Base-by-base conservation (phyloP, 2,797 vertebrate species). In the Acanthornis magna region DNA sequence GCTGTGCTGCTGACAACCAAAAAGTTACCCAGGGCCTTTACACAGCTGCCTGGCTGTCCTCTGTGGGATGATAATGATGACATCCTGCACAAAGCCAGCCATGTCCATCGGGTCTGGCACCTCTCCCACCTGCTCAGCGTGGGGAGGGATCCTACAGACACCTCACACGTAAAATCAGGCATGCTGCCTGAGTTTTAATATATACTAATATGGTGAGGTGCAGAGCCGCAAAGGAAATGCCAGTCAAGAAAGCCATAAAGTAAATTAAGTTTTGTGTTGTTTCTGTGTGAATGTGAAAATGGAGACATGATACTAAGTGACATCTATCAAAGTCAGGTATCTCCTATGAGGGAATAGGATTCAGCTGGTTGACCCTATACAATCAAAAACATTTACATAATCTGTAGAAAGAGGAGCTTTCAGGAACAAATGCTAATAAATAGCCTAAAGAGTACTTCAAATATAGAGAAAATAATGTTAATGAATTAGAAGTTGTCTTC, bases 291-390 rank as follows among this genome's bases (percentile, higher is more conserved):
- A 54, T 17, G 51, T 62, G 73, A 82, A 86, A 93, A 91, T 5
- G 21, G 86, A 94, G 88, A 96, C 5, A 11, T 65, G 75, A 94
- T 88, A 9, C 50, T 66, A 91, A 94, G 62, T 90, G 94, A 94
- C 90, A 96, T 58, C 50, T 88, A 42, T 94, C 88, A 90, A 45
- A 38, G 4, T 43, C 29, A 76, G 20, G 13, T 42, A 72, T 58
- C 65, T 83, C 29, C 55, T 76, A 16, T 25, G 80, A 63, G 68
- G 36, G 72, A 84, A 57, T 3, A 50, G 19, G 16, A 29, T 78
- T 92, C 58, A 48, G 51, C 32, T 66, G 13, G 36, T 53, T 66
- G 47, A 22, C 36, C 36, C 61, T 62, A 23, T 16, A 26, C 66
- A 75, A 81, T 42, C 4, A 1, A 32, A 87, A 88, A 15, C 26